Evolutionary conservation across 2,797 vertebrate species (phyloP).

Genomic region (Catamblyrhynchus diadema): DNA sequence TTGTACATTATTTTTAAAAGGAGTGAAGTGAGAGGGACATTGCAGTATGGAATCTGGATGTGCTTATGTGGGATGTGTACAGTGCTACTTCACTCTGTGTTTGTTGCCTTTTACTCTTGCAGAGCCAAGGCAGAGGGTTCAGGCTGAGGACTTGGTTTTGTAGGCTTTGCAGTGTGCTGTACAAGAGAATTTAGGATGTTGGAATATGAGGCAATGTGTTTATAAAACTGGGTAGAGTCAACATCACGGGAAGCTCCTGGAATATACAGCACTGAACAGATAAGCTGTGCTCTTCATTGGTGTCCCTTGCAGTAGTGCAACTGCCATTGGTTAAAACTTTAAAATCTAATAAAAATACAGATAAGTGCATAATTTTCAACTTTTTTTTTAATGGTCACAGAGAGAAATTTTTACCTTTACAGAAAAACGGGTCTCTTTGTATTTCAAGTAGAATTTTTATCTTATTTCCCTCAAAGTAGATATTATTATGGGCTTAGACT

Average conservation of each 20-base stretch:
- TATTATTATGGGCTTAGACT: not conserved
- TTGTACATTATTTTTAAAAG: not conserved
- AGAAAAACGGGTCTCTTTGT: not conserved
- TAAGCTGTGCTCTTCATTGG: not conserved
- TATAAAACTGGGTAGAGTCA: not conserved
- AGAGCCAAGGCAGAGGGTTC: not conserved
- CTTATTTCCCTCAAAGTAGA: not conserved
- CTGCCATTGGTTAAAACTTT: not conserved
- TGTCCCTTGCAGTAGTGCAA: not conserved
- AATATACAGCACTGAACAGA: not conserved
- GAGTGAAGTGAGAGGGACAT: not conserved
- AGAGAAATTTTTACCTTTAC: not conserved
- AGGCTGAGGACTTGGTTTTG: not conserved
- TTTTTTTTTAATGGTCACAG: not conserved
- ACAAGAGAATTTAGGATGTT: not conserved
- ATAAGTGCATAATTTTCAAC: not conserved
- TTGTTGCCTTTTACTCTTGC: not conserved
- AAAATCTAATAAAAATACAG: not conserved
- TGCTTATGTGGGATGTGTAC: accelerated
- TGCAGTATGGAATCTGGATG: not conserved
- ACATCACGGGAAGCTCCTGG: not conserved
- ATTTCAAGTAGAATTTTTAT: not conserved
- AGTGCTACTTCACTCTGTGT: accelerated
- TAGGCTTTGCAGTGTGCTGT: not conserved
- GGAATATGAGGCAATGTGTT: not conserved